Percentiles rank a stretch among this genome's conserved stretches.
These are phyloP conservation scores for Montipora cactus DNA, from an alignment of 64 coral and sea anemone genomes.

Conservation along the genomic window DNA sequence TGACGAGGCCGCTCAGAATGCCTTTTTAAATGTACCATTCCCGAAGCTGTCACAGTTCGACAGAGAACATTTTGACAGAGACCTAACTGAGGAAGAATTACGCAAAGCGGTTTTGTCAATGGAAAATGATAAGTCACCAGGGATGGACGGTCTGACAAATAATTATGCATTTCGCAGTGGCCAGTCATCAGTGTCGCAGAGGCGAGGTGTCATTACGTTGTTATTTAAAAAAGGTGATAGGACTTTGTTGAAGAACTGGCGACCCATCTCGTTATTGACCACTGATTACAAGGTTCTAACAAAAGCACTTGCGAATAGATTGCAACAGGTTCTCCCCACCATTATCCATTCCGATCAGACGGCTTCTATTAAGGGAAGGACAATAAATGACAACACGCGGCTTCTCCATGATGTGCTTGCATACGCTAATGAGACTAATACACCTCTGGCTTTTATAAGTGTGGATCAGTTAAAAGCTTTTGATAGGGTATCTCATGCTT, in stretches of 20 bases:
- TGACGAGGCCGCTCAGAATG: not conserved
- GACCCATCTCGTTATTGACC: constrained; percentile 50
- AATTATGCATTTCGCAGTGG: not conserved
- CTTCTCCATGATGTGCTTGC: not conserved
- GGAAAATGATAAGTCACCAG: not conserved
- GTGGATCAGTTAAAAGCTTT: constrained; percentile 44
- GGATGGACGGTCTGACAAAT: too few species aligned
- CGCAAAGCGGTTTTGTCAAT: not conserved
- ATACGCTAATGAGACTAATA: constrained; percentile 1
- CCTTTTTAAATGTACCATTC: not conserved
- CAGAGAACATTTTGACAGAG: too few species aligned
- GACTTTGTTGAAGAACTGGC: constrained; percentile 29
- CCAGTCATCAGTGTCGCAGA: not conserved
- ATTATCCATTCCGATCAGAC: constrained; percentile 38
- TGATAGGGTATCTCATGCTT: not conserved
- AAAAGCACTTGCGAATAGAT: constrained; percentile 20
- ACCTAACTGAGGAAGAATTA: not conserved
- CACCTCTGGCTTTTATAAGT: not conserved
- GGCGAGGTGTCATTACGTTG: not conserved
- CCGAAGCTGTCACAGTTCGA: too few species aligned
- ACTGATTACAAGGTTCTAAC: constrained; percentile 68
- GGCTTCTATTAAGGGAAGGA: not conserved
- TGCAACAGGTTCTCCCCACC: not conserved
- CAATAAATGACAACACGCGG: constrained; percentile 17
- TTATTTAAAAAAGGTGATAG: too few species aligned